Evolutionary conservation across 2,113 vertebrate species (phyloP).

Genomic region (Parotia lawesii): DNA sequence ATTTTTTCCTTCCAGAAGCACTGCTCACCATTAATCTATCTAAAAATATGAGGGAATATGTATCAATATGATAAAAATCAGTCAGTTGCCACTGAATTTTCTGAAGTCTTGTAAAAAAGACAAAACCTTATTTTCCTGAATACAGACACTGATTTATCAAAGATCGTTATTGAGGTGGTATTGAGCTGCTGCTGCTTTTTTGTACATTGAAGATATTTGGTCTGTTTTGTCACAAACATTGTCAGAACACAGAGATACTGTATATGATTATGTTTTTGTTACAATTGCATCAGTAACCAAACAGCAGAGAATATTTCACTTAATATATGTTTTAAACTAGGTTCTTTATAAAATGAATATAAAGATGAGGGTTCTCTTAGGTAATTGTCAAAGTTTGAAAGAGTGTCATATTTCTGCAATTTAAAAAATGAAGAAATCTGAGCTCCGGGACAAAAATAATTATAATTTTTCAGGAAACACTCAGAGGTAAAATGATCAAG

Average conservation of each 20-base stretch:
- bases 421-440: background rate
- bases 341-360: background rate
- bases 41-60: background rate
- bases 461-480: background rate
- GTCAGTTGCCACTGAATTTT: background rate
- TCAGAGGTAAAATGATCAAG: background rate
- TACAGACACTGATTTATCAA: background rate
- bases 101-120: background rate
- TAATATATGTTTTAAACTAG: background rate
- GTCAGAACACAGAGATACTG: background rate
- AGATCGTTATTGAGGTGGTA: background rate
- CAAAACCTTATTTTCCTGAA: background rate
- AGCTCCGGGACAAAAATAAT: background rate
- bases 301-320: background rate
- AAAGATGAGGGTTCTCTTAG: background rate
- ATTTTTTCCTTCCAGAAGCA: rapidly evolving
- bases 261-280: background rate
- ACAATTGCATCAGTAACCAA: background rate
- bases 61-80: background rate
- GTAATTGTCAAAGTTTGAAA: background rate
- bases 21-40: background rate
- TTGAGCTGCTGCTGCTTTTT: background rate
- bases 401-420: background rate
- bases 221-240: background rate
- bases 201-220: background rate